Evolutionary conservation across 1,140 invertebrate species (phyloP), one percentile per base, ranked within the genome.

Genomic region (Drosophila hydei): DNA sequence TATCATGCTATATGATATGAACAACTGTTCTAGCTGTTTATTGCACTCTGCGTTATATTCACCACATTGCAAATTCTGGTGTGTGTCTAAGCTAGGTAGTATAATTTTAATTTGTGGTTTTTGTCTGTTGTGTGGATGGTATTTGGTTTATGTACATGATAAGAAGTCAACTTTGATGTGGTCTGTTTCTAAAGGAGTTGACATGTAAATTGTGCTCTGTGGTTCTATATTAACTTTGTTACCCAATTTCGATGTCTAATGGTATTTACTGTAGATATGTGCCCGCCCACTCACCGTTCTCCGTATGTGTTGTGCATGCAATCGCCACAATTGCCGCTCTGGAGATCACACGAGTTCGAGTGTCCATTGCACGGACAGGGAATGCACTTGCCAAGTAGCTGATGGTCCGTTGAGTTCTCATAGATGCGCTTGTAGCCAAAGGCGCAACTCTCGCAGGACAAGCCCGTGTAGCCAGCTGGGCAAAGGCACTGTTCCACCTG

Each of bases 341-440:
- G 93, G 4, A 95, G 93, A 88, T 98, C 95, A 89, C 98, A 99
- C 0, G 94, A 94, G n/a, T 93, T 92, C 0, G 97, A 95, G 92
- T 99, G 98, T 2, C 95, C 95, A 90, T 98, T 96, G 91, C 98
- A 99, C 60, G 97, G 94, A 83, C 98, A 99, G 75, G 95, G 95
- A 25, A 95, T 93, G 91, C 98, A 99, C 71, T 95, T 92, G 91
- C 94, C 93, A 72, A 92, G 83, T 63, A 92, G 72, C 33, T 92
- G 91, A 81, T 93, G 92, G 76, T 92, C 72, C 16, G 93, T 91
- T 3, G 92, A 92, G 63, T 95, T 94, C n/a, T 92, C 93, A 58
- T 94, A 92, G 11, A 96, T 93, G 60, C 96, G 94, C 16, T 96
- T 94, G 90, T 97, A 98, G 2, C 97, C 97, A 92, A 96, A 96